phyloP scores from a whole-genome alignment of 37 sponge, comb jelly and placozoan species.

The Ephydatia muelleri region DNA sequence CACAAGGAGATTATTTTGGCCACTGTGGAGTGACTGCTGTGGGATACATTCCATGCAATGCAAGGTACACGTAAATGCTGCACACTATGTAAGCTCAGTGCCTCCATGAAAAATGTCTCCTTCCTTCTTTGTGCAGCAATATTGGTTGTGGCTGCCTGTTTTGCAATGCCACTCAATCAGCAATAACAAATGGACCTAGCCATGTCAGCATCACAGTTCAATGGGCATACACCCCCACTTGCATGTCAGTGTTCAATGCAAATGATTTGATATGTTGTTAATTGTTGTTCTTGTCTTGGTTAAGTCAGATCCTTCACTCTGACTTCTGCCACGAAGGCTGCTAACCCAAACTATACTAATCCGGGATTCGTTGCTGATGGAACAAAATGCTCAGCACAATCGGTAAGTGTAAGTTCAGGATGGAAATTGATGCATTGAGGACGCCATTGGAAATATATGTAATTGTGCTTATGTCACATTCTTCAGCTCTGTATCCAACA shows the following conservation, averaged over 20 bases:
- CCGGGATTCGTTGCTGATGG: slow-evolving; percentile 65
- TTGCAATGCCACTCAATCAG: slow-evolving; percentile 9
- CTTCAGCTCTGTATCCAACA: slow-evolving; percentile 46
- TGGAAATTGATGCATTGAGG: neutral
- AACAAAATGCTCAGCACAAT: slow-evolving; percentile 43
- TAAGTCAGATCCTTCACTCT: slow-evolving; percentile 34
- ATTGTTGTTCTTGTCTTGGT: neutral
- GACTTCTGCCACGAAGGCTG: slow-evolving; percentile 17
- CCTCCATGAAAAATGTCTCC: neutral
- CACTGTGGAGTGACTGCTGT: slow-evolving; percentile 45
- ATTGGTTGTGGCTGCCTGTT: slow-evolving; percentile 56
- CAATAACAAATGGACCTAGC: neutral
- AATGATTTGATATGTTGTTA: neutral
- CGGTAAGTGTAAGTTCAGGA: slow-evolving; percentile 9
- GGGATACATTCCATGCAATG: slow-evolving; percentile 38
- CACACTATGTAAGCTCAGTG: neutral
- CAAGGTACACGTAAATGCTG: slow-evolving; percentile 23
- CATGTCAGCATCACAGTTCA: neutral
- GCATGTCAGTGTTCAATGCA: neutral
- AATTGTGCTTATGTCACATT: slow-evolving; percentile 3
- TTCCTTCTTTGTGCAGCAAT: slow-evolving; percentile 11
- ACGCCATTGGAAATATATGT: neutral
- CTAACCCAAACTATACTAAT: slow-evolving; percentile 4
- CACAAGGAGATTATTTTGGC: slow-evolving; percentile 31
- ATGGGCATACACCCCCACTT: neutral